Evolutionary conservation across 2,888 invertebrate genomes (phyloP).

Genomic region (Lymantria monacha): DNA sequence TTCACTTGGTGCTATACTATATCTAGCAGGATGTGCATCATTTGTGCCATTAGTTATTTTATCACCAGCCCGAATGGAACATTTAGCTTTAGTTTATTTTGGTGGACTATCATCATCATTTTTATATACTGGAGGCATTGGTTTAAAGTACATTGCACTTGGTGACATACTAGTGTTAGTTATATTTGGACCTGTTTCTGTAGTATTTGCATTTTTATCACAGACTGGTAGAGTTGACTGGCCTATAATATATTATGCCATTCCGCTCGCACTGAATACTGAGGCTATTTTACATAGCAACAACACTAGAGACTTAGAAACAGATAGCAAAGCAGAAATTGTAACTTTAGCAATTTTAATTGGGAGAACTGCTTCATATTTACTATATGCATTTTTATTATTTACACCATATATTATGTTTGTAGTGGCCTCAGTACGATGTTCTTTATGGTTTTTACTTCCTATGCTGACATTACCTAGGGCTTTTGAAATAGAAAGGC

Average conservation of each 20-base stretch:
- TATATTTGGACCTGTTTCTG: slow-evolving; percentile 96
- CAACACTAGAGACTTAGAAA: slow-evolving; percentile 95
- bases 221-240: slow-evolving; percentile 96
- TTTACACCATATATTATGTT: slow-evolving; percentile 96
- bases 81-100: slow-evolving; percentile 96
- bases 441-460: slow-evolving; percentile 93
- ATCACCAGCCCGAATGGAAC: slow-evolving; percentile 96
- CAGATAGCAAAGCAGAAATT: slow-evolving; percentile 94
- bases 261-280: slow-evolving; percentile 95
- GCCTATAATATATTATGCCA: slow-evolving; percentile 95
- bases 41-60: slow-evolving; percentile 89
- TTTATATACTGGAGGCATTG: slow-evolving; percentile 97
- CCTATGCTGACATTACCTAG: slow-evolving; percentile 93
- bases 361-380: slow-evolving; percentile 94
- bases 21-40: slow-evolving; percentile 92
- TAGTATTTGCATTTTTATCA: slow-evolving; percentile 95
- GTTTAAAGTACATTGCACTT: slow-evolving; percentile 96
- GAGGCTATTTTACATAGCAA: slow-evolving; percentile 98
- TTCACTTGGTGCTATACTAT: slow-evolving; percentile 93
- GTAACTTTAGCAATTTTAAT: slow-evolving; percentile 97
- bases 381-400: slow-evolving; percentile 93
- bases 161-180: slow-evolving; percentile 96
- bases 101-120: slow-evolving; percentile 97
- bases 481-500: slow-evolving; percentile 95
- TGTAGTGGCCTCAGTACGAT: slow-evolving; percentile 91